Evolutionary conservation across 1,140 invertebrate genomes (phyloP).

Genomic region (Drosophila tropicalis): DNA sequence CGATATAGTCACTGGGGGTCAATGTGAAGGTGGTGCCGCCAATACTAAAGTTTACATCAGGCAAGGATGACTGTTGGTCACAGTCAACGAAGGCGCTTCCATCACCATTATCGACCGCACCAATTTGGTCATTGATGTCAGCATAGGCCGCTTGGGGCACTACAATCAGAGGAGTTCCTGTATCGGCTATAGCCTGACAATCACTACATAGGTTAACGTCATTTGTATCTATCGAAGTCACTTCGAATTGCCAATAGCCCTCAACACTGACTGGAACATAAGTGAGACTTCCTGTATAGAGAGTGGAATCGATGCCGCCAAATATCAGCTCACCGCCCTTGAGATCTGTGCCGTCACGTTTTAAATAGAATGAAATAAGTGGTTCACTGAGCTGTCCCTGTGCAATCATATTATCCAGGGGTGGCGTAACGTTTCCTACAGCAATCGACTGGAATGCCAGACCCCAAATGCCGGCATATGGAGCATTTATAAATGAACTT

Average conservation of each 20-base stretch:
- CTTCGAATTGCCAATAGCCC: conserved; percentile 98
- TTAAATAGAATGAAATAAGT: conserved; percentile 96
- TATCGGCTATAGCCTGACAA: conserved; percentile 90
- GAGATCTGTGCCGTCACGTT: conserved; percentile 88
- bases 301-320: conserved; percentile 94
- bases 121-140: conserved; percentile 19
- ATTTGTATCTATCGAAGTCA: conserved; percentile 89
- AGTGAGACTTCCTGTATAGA: conserved; percentile 95
- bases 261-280: conserved; percentile 93
- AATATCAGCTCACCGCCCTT: conserved; percentile 96
- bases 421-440: conserved; percentile 94
- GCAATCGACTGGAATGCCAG: conserved; percentile 93
- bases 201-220: conserved; percentile 83
- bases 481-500: conserved; percentile 92
- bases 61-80: conserved; percentile 24
- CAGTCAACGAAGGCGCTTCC: conserved; percentile 48
- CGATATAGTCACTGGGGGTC: conserved; percentile 54
- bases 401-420: conserved; percentile 97
- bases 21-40: conserved; percentile 48
- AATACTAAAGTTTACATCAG: conserved; percentile 49
- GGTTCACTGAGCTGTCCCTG: conserved; percentile 90
- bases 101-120: conserved; percentile 21
- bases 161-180: conserved; percentile 90
- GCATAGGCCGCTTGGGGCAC: conserved; percentile 84
- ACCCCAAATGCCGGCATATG: conserved; percentile 98